Percentiles rank a stretch among this genome's conserved stretches.
phyloP scores from a whole-genome alignment of 2,113 vertebrate species.

The Laterallus jamaicensis region DNA sequence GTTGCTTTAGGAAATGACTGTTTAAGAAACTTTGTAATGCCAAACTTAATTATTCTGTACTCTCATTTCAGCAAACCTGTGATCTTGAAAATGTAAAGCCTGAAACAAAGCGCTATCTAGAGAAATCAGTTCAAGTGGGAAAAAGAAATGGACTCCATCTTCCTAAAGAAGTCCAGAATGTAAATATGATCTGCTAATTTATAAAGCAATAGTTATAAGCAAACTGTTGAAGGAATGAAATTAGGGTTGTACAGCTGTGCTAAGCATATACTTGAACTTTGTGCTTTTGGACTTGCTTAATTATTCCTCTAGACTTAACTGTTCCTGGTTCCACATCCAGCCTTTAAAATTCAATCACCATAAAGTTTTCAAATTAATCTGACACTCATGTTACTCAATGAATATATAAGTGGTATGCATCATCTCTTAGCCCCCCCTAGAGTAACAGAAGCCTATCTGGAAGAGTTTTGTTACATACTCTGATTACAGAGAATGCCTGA shows the following conservation, averaged over 20 bases:
- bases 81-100: conserved; percentile 74
- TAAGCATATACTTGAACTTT: neutral
- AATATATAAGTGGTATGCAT: neutral
- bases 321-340: neutral
- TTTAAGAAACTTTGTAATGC: no score
- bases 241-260: neutral
- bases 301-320: neutral
- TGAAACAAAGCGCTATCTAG: conserved; percentile 87
- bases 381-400: neutral
- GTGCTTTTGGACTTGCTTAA: neutral
- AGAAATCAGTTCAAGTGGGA: conserved; percentile 87
- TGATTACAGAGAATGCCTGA: neutral
- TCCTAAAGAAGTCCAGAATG: conserved; percentile 85
- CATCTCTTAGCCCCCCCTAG: neutral
- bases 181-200: conserved; percentile 65
- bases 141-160: conserved; percentile 91
- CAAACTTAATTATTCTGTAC: neutral
- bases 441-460: neutral
- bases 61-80: conserved; percentile 80
- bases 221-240: neutral
- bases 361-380: neutral
- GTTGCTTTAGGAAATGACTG: neutral
- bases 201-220: neutral
- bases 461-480: neutral
- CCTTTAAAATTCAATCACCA: neutral